Conservation (phyloP, 2,113 vertebrate genomes). For the Xyliphius kryptos region DNA sequence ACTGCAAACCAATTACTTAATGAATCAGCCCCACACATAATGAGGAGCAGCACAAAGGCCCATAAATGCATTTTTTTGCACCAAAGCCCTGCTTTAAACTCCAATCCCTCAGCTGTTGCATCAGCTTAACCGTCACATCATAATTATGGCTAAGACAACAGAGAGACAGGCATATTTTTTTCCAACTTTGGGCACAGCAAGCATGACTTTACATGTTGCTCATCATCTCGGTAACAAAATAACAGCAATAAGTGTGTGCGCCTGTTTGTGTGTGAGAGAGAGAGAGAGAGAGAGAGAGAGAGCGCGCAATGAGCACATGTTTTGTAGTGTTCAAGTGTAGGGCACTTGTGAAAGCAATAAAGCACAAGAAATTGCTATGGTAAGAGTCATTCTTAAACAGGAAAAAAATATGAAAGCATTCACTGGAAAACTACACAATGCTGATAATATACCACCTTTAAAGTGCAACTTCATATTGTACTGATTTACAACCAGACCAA, state of each 20-base stretch:
- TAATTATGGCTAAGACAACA: conserved; percentile 99
- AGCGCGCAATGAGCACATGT: conserved; percentile 35
- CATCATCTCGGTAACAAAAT: conserved; percentile 99
- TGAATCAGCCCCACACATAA: conserved; percentile 99
- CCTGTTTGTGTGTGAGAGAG: conserved; percentile 31
- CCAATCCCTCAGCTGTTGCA: conserved; percentile 99
- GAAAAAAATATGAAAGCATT: conserved; percentile 40
- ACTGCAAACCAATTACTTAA: conserved; percentile 99
- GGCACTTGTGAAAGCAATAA: conserved; percentile 93
- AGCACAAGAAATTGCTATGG: conserved; percentile 80
- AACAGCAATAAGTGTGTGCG: conserved; percentile 71
- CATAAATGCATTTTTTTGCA: conserved; percentile 99
- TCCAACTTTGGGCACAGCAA: conserved; percentile 66
- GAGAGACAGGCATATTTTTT: conserved; percentile 85
- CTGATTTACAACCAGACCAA: conserved; percentile 21
- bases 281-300: conserved; percentile 22
- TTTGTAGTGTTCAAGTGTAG: conserved; percentile 41
- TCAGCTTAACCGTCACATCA: conserved; percentile 95
- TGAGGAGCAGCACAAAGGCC: conserved; percentile 99
- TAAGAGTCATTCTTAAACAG: conserved; percentile 75
- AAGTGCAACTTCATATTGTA: conserved; percentile 6
- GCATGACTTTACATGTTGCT: conserved; percentile 77
- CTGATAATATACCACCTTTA: conserved; percentile 4
- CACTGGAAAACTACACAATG: conserved; percentile 17
- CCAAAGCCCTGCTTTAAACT: conserved; percentile 98